Base-by-base conservation (phyloP, 2,113 vertebrate genomes). In the Tupaia chinensis region DNA sequence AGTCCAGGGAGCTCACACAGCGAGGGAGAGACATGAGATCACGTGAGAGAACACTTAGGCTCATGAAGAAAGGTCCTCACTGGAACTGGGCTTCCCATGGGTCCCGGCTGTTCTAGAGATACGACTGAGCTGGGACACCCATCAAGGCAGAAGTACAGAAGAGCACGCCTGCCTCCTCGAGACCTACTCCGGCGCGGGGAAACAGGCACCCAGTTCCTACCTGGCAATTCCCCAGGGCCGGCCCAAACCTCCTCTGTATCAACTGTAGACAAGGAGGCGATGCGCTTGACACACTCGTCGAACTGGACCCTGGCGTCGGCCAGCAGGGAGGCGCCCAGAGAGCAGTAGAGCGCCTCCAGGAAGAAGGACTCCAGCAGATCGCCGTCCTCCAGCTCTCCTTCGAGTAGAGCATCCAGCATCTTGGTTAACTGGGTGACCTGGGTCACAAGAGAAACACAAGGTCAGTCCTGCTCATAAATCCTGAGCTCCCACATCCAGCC, bases 291-390 rank as follows among this genome's bases (percentile, higher is more conserved):
- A 0, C 98, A 95, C 25, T 99, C 98, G 54, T 99, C 99, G 96
- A 99, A 99, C 93, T 98, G 99, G 7, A 93, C 54, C 97, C 99
- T 98, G n/a, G 97, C 99, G 0, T 77, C 88, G 22, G 99, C 99
- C 2, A 99, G 97, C 86, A 99, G 98, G 12, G 98, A 91, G 70
- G 99, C 99, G 1, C 99, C 99, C 32, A 99, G 98, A 1, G 99
- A 99, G 78, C 98, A 99, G 96, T 99, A 99, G 22, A 99, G 98
- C 22, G 99, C 99, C 98, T 99, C 99, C 91, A 99, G 96, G 98
- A 99, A 99, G 98, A 98, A 99, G 97, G 99, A 99, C 94, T 99
- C 99, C 86, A 99, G 97, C 32, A 99, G 98, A 25, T 99, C 98
- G 0, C 95, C 86, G 32, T 97, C 98, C 69, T 98, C 97, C 0